Percentiles rank a stretch among this genome's conserved stretches.
These are phyloP conservation scores for Malurus melanocephalus DNA, from an alignment of 2,113 vertebrate genomes.

Conservation along the genomic window DNA sequence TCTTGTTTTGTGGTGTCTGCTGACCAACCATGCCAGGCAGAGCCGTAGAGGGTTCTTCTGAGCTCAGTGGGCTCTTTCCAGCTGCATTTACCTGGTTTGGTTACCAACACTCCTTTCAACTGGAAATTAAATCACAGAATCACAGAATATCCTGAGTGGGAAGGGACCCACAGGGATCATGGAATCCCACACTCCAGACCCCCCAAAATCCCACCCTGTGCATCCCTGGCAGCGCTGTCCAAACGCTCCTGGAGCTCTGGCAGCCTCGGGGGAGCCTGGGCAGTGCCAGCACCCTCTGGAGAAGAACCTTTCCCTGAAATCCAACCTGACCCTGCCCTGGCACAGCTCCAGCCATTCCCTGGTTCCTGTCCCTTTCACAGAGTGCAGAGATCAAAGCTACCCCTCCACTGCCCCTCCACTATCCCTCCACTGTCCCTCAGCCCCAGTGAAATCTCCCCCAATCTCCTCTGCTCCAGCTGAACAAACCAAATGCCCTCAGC, in stretches of 20 bases:
- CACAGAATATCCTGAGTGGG: rapidly evolving
- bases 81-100: background rate
- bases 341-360: rapidly evolving
- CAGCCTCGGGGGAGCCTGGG: background rate
- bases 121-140: background rate
- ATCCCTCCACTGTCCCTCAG: background rate
- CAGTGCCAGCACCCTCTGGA: background rate
- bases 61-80: background rate
- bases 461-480: background rate
- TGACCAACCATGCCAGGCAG: background rate
- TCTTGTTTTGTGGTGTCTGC: background rate
- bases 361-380: background rate
- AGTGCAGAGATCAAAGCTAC: rapidly evolving
- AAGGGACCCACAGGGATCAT: rapidly evolving
- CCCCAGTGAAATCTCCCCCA: background rate
- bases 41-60: background rate
- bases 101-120: background rate
- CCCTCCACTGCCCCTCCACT: background rate
- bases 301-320: background rate
- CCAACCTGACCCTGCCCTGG: background rate
- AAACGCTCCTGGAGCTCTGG: background rate
- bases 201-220: background rate
- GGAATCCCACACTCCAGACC: rapidly evolving
- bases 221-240: rapidly evolving
- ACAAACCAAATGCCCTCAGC: background rate